These are phyloP conservation scores for Lepus oiostolus DNA, from an alignment of 2,797 vertebrate species.

Conservation along the genomic window DNA sequence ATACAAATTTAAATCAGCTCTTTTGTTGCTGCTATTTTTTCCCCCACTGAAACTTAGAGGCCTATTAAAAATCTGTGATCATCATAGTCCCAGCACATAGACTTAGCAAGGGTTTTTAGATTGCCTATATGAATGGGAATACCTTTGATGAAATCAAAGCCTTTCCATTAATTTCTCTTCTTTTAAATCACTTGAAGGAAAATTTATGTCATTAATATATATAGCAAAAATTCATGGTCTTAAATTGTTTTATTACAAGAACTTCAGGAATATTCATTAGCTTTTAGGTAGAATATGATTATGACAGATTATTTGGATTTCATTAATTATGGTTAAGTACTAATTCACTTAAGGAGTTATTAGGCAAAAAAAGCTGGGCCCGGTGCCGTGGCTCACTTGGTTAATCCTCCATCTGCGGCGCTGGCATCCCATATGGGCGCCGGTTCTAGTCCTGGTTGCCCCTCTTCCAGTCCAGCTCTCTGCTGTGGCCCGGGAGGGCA, in stretches of 20 bases:
- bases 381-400: too few species aligned
- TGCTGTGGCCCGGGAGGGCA: too few species aligned
- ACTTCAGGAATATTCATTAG: not conserved
- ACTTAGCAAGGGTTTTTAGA: conserved; percentile 54
- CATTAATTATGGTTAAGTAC: conserved; percentile 47
- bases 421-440: too few species aligned
- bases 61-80: conserved; percentile 12
- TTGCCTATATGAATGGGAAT: conserved; percentile 14
- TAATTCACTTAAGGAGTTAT: conserved; percentile 7
- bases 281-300: conserved; percentile 24
- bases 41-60: not conserved
- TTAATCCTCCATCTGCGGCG: too few species aligned
- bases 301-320: conserved; percentile 40
- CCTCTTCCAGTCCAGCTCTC: too few species aligned
- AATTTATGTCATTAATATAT: not conserved
- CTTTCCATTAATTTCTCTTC: not conserved
- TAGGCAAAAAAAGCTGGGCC: not conserved
- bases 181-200: not conserved
- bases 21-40: not conserved
- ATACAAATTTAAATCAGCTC: conserved; percentile 10
- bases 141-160: conserved; percentile 22
- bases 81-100: not conserved
- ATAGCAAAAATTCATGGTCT: conserved; percentile 24
- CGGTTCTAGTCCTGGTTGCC: too few species aligned
- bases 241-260: conserved; percentile 37